Base-by-base conservation (phyloP, 2,113 vertebrate species). In the Chiloscyllium plagiosum region DNA sequence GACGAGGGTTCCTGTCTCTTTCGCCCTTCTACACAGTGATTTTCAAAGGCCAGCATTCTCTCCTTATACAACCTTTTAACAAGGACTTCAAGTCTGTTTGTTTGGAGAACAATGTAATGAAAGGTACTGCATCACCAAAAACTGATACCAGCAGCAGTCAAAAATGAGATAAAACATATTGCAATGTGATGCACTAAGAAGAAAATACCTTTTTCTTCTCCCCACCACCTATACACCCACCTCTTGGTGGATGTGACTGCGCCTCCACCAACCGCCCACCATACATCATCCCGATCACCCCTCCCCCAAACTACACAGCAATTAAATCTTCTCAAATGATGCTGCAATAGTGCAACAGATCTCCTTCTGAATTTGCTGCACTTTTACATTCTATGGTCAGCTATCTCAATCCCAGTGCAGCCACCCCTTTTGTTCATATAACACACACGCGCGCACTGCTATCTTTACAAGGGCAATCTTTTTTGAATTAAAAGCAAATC, bases 401-500 rank as follows among this genome's bases (percentile, higher is more conserved):
- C 47, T 6, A 19, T 7, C 47, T 2, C 85, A 83, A 26, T 86
- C 47, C 24, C 47, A 52, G 52, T 65, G 87, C 87, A 90, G 29
- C 50, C 26, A 29, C 50, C 24, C 24, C 47, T 65, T 61, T 90
- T n/a, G 50, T 26, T 47, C 52, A 50, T 47, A 52, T 29, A 33
- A 83, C 13, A 83, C 20, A 47, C 37, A 83, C 37, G 4, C 80
- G 33, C 29, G 33, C 10, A 76, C 29, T 8, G 70, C 68, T 20
- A 69, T 69, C 68, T 22, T 66, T n/a, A 66, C 56, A 12, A 93
- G 66, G 61, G 56, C 89, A 66, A 93, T 33, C 17, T 66, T 24
- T 37, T 66, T 37, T 93, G 61, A 37, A 93, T 93, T 92, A 37
- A 66, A 93, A 10, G 52, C 26, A 90, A 90, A 90, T 83, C 87